Conservation (phyloP, 2,113 vertebrate species). For the Misgurnus mizolepis region DNA sequence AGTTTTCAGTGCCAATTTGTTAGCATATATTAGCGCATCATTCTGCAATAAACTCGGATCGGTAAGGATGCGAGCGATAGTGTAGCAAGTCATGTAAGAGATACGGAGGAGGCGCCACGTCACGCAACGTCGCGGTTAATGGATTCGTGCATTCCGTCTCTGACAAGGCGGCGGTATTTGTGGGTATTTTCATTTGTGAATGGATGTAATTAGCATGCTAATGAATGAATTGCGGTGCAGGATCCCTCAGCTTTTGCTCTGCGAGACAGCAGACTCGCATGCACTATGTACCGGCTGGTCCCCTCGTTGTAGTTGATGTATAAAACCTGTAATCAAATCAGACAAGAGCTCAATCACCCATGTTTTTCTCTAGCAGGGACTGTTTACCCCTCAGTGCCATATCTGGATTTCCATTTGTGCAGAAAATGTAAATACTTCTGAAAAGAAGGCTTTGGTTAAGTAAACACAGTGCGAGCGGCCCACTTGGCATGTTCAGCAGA, state of each 20-base stretch:
- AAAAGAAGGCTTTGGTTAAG: conserved; percentile 46
- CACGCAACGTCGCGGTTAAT: conserved; percentile 19
- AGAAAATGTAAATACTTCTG: conserved; percentile 56
- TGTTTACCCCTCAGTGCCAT: conserved; percentile 52
- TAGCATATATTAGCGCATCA: conserved; percentile 46
- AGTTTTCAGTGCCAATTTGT: conserved; percentile 32
- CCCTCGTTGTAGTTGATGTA: conserved; percentile 53
- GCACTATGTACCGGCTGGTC: conserved; percentile 33
- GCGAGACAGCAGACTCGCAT: conserved; percentile 14
- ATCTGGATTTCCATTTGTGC: conserved; percentile 55
- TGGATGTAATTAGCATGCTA: conserved; percentile 56
- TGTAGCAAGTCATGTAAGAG: conserved; percentile 28
- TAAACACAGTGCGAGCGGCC: conserved; percentile 30
- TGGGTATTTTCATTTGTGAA: conserved; percentile 55
- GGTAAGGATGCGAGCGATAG: conserved; percentile 37
- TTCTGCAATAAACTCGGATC: conserved; percentile 26
- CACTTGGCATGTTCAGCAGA: conserved; percentile 38
- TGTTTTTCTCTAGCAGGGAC: conserved; percentile 45
- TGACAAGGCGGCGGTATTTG: conserved; percentile 48
- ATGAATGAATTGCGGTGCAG: conserved; percentile 54
- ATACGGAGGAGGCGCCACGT: conserved; percentile 33
- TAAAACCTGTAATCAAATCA: conserved; percentile 61
- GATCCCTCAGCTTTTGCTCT: conserved; percentile 47
- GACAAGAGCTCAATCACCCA: conserved; percentile 58
- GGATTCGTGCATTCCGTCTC: conserved; percentile 33